These are phyloP conservation scores for Drosophila punjabiensis DNA, from an alignment of 1,140 invertebrate species.

Conservation along the genomic window DNA sequence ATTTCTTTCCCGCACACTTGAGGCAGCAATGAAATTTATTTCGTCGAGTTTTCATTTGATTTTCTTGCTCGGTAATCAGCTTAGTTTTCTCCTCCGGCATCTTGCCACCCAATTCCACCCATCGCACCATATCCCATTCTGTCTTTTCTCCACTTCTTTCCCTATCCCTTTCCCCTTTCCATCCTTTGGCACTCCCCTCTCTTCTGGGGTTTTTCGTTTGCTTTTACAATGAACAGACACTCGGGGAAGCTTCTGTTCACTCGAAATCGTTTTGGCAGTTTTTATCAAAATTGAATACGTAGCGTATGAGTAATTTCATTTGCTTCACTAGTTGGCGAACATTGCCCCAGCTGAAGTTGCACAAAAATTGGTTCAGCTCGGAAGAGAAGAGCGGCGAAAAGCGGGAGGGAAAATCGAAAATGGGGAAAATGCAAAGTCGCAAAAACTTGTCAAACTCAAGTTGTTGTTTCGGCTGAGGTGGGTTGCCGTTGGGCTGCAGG, in stretches of 20 bases:
- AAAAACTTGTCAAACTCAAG: conserved; percentile 77
- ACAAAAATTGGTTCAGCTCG: conserved; percentile 26
- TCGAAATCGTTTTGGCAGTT: conserved; percentile 57
- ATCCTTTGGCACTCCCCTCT: neutral
- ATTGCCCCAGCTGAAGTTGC: conserved; percentile 32
- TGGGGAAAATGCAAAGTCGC: conserved; percentile 73
- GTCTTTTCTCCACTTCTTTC: neutral
- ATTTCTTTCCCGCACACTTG: conserved; percentile 32
- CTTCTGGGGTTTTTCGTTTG: conserved; percentile 13
- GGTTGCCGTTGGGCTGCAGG: conserved; percentile 2
- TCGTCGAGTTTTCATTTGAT: conserved; percentile 69
- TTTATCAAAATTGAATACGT: conserved; percentile 78
- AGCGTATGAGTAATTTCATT: conserved; percentile 81
- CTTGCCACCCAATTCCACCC: neutral
- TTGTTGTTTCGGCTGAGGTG: conserved; percentile 33
- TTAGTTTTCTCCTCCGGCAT: conserved; percentile 57
- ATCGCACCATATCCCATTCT: neutral
- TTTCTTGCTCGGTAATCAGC: conserved; percentile 72
- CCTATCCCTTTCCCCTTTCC: neutral
- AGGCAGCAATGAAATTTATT: conserved; percentile 70
- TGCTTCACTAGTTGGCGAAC: conserved; percentile 65
- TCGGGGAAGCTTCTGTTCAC: conserved; percentile 45
- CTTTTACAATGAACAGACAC: conserved; percentile 49
- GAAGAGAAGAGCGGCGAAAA: neutral
- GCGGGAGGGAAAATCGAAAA: conserved; percentile 28